Conservation (phyloP, 1,140 invertebrate species). For the Bombus sylvicola region DNA sequence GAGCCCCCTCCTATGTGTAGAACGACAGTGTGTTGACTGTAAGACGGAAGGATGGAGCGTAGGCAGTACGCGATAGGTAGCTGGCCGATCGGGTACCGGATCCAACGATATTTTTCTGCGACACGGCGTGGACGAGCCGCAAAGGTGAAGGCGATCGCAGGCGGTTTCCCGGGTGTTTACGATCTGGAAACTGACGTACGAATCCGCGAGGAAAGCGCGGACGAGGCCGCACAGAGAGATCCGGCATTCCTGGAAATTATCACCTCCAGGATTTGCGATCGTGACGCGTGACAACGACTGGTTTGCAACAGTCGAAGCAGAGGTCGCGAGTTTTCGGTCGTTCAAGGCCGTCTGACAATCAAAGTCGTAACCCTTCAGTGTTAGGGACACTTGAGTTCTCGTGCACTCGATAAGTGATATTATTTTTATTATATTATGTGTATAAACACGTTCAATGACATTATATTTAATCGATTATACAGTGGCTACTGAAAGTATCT, state of each 20-base stretch:
- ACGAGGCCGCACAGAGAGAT: slow-evolving; percentile 52
- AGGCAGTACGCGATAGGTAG: not conserved
- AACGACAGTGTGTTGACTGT: not conserved
- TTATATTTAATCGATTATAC: too few species aligned
- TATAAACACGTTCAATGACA: too few species aligned
- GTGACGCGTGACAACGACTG: slow-evolving; percentile 18
- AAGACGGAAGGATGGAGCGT: not conserved
- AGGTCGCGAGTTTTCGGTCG: not conserved
- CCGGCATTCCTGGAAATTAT: slow-evolving; percentile 63
- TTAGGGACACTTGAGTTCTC: not conserved
- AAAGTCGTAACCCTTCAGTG: not conserved
- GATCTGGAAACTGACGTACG: slow-evolving; percentile 29
- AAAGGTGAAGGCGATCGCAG: slow-evolving; percentile 62
- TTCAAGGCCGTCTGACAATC: not conserved
- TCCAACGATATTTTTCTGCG: slow-evolving; percentile 38
- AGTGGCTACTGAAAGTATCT: too few species aligned
- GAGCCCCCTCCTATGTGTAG: not conserved
- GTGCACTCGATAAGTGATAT: not conserved
- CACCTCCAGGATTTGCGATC: slow-evolving; percentile 42
- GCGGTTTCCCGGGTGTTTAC: slow-evolving; percentile 29
- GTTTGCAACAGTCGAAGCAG: slow-evolving; percentile 40
- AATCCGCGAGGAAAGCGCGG: slow-evolving; percentile 48
- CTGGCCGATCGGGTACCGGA: slow-evolving; percentile 32
- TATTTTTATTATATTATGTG: too few species aligned
- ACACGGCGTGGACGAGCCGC: not conserved